Evolutionary conservation across 2,888 invertebrate species (phyloP).

Genomic region (Drosophila rellima): DNA sequence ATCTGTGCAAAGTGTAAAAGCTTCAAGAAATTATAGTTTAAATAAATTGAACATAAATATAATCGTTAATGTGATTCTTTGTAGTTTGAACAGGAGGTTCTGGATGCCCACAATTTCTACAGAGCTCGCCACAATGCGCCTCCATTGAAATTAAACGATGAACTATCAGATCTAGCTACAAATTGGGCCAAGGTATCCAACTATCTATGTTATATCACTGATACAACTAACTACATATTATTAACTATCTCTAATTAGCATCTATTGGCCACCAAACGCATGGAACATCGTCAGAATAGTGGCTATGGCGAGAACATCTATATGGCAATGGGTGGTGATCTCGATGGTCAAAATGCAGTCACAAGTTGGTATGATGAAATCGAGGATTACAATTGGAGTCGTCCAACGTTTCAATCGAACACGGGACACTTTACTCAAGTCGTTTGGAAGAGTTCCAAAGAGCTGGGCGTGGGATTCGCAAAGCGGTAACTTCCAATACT

Average conservation of each 20-base stretch:
- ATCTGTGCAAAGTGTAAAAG: constrained; percentile 4
- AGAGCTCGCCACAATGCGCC: constrained; percentile 90
- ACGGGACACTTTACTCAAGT: constrained; percentile 96
- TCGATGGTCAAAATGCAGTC: constrained; percentile 91
- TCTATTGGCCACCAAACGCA: constrained; percentile 87
- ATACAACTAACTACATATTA: neutral
- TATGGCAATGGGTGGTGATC: constrained; percentile 89
- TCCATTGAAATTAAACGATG: constrained; percentile 88
- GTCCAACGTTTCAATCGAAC: constrained; percentile 88
- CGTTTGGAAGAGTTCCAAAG: constrained; percentile 91
- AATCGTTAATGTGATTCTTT: neutral
- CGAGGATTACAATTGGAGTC: constrained; percentile 88
- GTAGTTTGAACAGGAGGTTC: constrained; percentile 89
- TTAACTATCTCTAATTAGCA: constrained; percentile 18
- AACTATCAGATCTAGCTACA: constrained; percentile 89
- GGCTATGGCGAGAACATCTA: constrained; percentile 95
- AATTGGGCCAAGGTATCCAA: constrained; percentile 89
- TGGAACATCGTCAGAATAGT: constrained; percentile 91
- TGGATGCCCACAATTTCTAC: constrained; percentile 91
- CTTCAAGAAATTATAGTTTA: neutral
- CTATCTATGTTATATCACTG: neutral
- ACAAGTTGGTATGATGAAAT: constrained; percentile 93
- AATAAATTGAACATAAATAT: neutral
- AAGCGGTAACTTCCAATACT: constrained; percentile 77
- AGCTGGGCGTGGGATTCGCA: constrained; percentile 92